Base-by-base conservation (phyloP, 2,888 invertebrate genomes). In the Cacoxenus indagator region DNA sequence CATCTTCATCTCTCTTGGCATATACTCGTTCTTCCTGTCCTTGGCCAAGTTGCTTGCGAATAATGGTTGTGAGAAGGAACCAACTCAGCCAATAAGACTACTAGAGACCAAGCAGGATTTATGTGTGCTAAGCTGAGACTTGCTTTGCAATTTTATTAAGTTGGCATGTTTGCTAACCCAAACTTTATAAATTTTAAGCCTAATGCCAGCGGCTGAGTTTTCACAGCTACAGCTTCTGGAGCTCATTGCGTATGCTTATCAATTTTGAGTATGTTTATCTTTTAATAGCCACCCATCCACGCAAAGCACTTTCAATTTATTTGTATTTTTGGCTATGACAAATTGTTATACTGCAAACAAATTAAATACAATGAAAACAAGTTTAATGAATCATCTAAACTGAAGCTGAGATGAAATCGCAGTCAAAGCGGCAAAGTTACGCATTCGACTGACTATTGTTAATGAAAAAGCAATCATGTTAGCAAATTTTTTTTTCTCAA, bases 401-500 rank as follows among this genome's bases (percentile, higher is more conserved):
- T 37, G 37, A 8, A 37, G 37, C 37, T 37, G 37, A 2, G 37
- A 2, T 37, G 8, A 37, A 37, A 37, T 11, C 14, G 37, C 37
- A 37, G 14, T 2, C 37, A 37, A 37, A 24, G 54, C 19, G 9
- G 8, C 1, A 3, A 51, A 8, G 19, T 8, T 51, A 54, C 26
- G 54, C 54, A 19, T 24, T 54, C 14, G 5, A 5, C 24, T 24
- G 14, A 11, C 5, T 24, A 14, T 54, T 14, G 22, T 8, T 8
- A 6, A 54, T 54, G 24, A 24, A 26, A 22, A 24, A 3, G 14
- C 26, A 51, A 67, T 69, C 70, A 57, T 73, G 73, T 54, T 74
- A 77, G 78, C 78, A 9, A n/a, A n/a, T n/a, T n/a, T n/a, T n/a
- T n/a, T n/a, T n/a, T n/a, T 54, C 11, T 54, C 11, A 1, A 14